phyloP scores from a whole-genome alignment of 2,113 vertebrate genomes.

The Phaethornis superciliosus region DNA sequence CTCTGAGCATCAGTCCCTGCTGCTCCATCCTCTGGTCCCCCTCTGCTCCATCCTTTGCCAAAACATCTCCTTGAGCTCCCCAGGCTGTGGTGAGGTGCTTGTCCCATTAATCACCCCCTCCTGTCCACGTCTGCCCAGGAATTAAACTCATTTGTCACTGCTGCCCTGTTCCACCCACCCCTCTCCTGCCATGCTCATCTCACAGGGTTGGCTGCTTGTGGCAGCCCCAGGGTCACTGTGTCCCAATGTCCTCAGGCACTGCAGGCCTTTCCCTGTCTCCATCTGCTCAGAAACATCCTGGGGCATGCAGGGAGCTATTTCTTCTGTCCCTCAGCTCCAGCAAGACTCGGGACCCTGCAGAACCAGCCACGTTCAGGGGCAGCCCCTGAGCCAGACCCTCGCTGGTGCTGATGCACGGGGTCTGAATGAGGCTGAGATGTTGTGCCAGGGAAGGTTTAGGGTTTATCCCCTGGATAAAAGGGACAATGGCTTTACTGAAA shows the following conservation, averaged over 20 bases:
- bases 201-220: rapidly evolving
- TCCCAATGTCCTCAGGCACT: not conserved
- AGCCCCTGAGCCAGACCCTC: rapidly evolving
- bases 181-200: rapidly evolving
- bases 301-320: rapidly evolving
- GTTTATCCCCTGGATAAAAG: too few species aligned
- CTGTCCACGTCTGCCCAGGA: slow-evolving; percentile 1
- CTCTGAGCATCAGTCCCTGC: not conserved
- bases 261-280: not conserved
- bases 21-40: not conserved
- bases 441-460: too few species aligned
- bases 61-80: not conserved
- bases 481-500: too few species aligned
- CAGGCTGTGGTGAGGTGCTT: rapidly evolving
- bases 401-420: rapidly evolving
- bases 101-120: slow-evolving; percentile 49
- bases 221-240: rapidly evolving
- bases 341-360: not conserved
- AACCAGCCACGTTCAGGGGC: rapidly evolving
- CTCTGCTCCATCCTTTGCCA: not conserved
- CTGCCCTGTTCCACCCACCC: not conserved
- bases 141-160: slow-evolving; percentile 55
- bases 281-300: not conserved
- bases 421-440: not conserved
- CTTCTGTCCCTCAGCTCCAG: not conserved